phyloP scores from a whole-genome alignment of 1,140 invertebrate species.

The Drosophila sechellia region DNA sequence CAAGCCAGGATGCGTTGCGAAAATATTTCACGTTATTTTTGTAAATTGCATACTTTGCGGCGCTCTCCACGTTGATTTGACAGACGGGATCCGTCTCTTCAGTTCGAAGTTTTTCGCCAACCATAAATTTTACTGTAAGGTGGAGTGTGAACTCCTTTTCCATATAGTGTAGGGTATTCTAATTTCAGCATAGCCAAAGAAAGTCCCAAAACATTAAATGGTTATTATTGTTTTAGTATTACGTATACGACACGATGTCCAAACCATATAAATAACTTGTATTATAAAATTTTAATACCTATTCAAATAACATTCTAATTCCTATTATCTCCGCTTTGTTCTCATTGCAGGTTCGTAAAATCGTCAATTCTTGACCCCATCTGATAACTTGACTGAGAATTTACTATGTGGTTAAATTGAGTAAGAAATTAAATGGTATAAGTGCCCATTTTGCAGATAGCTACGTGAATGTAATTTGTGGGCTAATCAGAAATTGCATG shows the following conservation, averaged over 20 bases:
- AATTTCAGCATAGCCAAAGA: background rate
- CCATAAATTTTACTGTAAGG: background rate
- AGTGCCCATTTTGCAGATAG: slow-evolving; percentile 24
- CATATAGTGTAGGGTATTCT: slow-evolving; percentile 6
- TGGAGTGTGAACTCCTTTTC: slow-evolving; percentile 21
- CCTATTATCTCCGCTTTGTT: background rate
- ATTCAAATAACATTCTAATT: background rate
- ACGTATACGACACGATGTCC: background rate
- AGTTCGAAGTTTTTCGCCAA: background rate
- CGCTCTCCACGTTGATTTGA: slow-evolving; percentile 55
- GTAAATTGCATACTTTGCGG: slow-evolving; percentile 65
- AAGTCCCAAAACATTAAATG: too few species aligned
- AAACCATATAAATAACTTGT: too few species aligned
- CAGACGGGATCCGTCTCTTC: slow-evolving; percentile 20
- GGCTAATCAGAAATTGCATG: slow-evolving; percentile 68
- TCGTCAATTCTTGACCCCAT: slow-evolving; percentile 19
- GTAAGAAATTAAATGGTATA: slow-evolving; percentile 65
- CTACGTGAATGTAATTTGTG: slow-evolving; percentile 14
- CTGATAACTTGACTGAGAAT: slow-evolving; percentile 37
- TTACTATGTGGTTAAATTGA: slow-evolving; percentile 43
- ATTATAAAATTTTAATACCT: too few species aligned
- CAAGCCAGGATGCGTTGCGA: slow-evolving; percentile 48
- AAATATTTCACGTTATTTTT: slow-evolving; percentile 68
- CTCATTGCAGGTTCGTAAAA: slow-evolving; percentile 61
- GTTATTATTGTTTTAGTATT: background rate